Evolutionary conservation across 2,113 vertebrate species (phyloP).

Genomic region (Grammomys dolichurus): DNA sequence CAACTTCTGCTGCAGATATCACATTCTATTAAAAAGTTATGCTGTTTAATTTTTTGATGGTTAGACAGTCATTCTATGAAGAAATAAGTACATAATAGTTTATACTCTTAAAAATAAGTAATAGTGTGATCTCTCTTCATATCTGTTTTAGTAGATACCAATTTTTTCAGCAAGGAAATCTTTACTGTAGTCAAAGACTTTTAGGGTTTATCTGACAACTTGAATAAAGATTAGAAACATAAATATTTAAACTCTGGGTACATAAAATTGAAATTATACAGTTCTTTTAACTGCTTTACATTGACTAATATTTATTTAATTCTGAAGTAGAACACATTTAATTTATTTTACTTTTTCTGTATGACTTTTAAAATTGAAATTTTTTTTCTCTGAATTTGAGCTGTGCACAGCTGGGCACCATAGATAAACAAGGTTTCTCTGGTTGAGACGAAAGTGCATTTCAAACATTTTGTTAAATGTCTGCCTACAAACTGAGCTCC

Average conservation of each 20-base stretch:
- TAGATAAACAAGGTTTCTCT: conserved; percentile 91
- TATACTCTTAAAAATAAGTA: conserved; percentile 2
- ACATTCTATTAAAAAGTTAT: background rate
- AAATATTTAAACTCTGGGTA: conserved; percentile 73
- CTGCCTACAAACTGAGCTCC: conserved; percentile 85
- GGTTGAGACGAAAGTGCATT: conserved; percentile 84
- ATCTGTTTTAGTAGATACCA: conserved; percentile 5
- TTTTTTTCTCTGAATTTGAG: conserved; percentile 87
- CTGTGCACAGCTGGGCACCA: conserved; percentile 90
- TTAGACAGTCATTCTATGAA: background rate
- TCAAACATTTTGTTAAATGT: conserved; percentile 85
- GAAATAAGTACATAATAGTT: background rate
- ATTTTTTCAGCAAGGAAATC: background rate
- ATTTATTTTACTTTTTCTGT: conserved; percentile 83
- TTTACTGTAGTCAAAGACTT: conserved; percentile 7
- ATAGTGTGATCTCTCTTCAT: background rate
- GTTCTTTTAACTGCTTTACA: conserved; percentile 74
- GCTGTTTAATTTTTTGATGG: background rate
- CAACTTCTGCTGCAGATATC: background rate
- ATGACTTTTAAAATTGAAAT: conserved; percentile 81
- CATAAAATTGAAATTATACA: conserved; percentile 62
- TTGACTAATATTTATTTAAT: conserved; percentile 72
- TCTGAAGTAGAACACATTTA: conserved; percentile 82
- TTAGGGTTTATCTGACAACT: background rate
- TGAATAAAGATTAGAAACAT: conserved; percentile 65